Conservation (phyloP, 2,888 invertebrate species). For the Bellardia bayeri region DNA sequence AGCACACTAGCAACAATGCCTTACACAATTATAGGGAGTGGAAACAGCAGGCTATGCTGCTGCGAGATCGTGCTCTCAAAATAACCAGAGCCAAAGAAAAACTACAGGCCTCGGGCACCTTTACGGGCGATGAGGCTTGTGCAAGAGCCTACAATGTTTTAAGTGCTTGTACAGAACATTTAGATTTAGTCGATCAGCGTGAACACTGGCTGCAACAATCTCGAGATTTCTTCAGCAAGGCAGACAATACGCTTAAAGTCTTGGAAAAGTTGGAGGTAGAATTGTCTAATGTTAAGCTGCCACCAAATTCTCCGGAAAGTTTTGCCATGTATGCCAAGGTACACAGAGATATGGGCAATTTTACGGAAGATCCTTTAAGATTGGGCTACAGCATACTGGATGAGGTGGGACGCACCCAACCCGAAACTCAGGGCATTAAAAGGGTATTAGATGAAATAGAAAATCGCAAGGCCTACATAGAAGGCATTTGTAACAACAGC, state of each 20-base stretch:
- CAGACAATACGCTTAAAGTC: constrained; percentile 89
- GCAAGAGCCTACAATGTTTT: constrained; percentile 88
- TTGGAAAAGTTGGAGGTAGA: constrained; percentile 91
- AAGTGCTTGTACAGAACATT: constrained; percentile 88
- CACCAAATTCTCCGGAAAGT: constrained; percentile 88
- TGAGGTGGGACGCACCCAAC: constrained; percentile 87
- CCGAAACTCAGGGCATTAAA: constrained; percentile 88
- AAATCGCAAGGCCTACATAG: constrained; percentile 88
- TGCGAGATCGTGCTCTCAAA: constrained; percentile 90
- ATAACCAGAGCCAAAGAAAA: constrained; percentile 92
- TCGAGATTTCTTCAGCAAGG: constrained; percentile 89
- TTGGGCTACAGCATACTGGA: constrained; percentile 90
- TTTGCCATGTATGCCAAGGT: constrained; percentile 89
- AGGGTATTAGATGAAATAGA: constrained; percentile 89
- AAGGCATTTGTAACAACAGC: constrained; percentile 87
- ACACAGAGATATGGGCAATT: constrained; percentile 87
- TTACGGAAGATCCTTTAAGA: constrained; percentile 88
- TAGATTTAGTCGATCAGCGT: constrained; percentile 89
- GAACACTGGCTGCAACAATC: constrained; percentile 88
- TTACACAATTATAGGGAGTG: constrained; percentile 89
- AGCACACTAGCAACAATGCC: constrained; percentile 88
- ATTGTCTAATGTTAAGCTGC: constrained; percentile 87
- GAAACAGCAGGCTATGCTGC: constrained; percentile 89
- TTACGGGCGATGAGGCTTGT: constrained; percentile 89
- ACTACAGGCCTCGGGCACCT: constrained; percentile 88